phyloP scores from a whole-genome alignment of 2,113 vertebrate genomes.

The Setophaga kirtlandii region DNA sequence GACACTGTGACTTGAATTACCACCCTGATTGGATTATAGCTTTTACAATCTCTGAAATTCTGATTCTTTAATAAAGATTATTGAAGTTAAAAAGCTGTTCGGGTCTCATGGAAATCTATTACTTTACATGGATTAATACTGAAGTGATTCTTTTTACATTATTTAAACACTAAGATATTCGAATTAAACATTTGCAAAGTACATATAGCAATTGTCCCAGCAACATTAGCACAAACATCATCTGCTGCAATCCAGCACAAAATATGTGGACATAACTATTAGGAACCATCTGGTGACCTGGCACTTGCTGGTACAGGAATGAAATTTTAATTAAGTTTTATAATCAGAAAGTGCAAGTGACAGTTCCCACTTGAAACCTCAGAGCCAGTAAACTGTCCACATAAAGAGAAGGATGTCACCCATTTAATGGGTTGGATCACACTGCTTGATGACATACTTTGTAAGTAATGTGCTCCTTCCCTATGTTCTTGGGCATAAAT shows the following conservation, averaged over 20 bases:
- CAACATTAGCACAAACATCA: conserved; percentile 11
- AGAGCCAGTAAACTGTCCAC: conserved; percentile 56
- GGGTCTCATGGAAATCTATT: neutral
- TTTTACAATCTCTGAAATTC: neutral
- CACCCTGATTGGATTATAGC: neutral
- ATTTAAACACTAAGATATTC: conserved; percentile 25
- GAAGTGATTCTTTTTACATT: neutral
- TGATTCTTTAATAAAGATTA: neutral
- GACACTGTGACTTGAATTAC: neutral
- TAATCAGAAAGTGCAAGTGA: conserved; percentile 68
- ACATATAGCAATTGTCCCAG: neutral
- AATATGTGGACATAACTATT: conserved; percentile 65
- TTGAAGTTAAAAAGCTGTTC: neutral
- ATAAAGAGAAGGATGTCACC: conserved; percentile 48
- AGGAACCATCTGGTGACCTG: conserved; percentile 74
- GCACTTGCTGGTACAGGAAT: conserved; percentile 65
- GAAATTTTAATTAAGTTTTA: conserved; percentile 78
- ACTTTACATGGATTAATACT: neutral
- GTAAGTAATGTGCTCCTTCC: conserved; percentile 45
- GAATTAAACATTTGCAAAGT: conserved; percentile 7
- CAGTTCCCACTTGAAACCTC: conserved; percentile 62
- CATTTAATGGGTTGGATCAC: conserved; percentile 56
- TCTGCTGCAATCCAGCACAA: conserved; percentile 25
- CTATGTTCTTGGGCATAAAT: neutral
- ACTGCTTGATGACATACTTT: conserved; percentile 40